Conservation (phyloP, 2,797 vertebrate species). For the Silurus aristotelis region DNA sequence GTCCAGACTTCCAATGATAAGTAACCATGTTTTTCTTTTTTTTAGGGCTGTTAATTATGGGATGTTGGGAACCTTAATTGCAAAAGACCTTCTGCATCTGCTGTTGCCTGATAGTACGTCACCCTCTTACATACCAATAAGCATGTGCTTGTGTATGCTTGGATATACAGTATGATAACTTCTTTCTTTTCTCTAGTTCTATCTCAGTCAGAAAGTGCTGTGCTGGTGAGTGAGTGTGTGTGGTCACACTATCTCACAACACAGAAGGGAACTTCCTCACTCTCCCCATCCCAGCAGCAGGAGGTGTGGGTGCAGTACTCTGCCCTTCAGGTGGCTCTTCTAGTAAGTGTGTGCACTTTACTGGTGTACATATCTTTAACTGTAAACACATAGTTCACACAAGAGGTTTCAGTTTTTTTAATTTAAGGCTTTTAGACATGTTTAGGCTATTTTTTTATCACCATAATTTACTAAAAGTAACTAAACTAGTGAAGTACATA, state of each 20-base stretch:
- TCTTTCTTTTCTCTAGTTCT: constrained; percentile 61
- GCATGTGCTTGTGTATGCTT: not conserved
- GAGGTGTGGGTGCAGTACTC: constrained; percentile 78
- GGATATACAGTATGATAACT: constrained; percentile 1
- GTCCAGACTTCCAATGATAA: not conserved
- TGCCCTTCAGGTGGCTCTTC: constrained; percentile 73
- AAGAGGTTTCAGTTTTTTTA: not conserved
- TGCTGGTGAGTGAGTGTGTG: constrained; percentile 68
- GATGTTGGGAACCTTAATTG: constrained; percentile 70
- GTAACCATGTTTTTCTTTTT: not conserved
- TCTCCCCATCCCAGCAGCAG: constrained; percentile 66
- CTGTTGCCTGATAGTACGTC: constrained; percentile 75
- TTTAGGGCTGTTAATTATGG: constrained; percentile 77
- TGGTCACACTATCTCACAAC: constrained; percentile 69
- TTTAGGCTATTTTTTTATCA: not conserved
- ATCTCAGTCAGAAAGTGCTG: constrained; percentile 63
- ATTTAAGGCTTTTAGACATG: not conserved
- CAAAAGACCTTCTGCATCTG: constrained; percentile 76
- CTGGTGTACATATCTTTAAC: not conserved
- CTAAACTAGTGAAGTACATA: not conserved
- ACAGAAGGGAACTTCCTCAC: constrained; percentile 54
- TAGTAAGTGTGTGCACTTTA: constrained; percentile 62
- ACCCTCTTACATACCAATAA: constrained; percentile 1
- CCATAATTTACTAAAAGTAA: too few species aligned
- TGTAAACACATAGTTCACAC: not conserved